Conservation (phyloP, 1,140 invertebrate genomes). For the Solenopsis invicta region DNA sequence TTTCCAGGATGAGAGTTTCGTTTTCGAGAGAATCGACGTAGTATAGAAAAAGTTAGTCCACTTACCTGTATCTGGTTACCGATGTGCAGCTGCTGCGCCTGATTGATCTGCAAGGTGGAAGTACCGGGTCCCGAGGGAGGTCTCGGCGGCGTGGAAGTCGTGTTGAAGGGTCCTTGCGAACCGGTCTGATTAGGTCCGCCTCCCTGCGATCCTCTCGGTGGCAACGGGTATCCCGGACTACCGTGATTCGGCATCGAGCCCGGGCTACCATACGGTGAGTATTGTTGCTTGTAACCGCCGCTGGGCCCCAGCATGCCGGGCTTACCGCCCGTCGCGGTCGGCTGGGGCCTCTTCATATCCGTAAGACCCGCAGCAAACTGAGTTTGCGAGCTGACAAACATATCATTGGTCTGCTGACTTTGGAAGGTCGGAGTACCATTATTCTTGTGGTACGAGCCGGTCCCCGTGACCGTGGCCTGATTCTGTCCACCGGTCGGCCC, state of each 20-base stretch:
- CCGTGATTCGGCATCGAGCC: conserved; percentile 88
- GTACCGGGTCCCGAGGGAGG: conserved; percentile 89
- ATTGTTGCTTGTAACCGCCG: conserved; percentile 88
- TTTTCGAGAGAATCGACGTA: not conserved
- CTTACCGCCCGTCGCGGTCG: conserved; percentile 77
- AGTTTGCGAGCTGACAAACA: conserved; percentile 81
- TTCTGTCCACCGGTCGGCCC: conserved; percentile 76
- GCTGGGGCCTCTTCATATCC: conserved; percentile 87
- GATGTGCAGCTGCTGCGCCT: conserved; percentile 95
- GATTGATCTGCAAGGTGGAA: conserved; percentile 92
- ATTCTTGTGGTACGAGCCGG: conserved; percentile 85
- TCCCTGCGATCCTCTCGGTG: conserved; percentile 85
- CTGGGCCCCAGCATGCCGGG: conserved; percentile 83
- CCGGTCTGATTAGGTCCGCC: conserved; percentile 82
- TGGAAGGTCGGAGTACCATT: conserved; percentile 84
- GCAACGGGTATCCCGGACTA: conserved; percentile 89
- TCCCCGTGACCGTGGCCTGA: conserved; percentile 69
- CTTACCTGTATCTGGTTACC: conserved; percentile 93
- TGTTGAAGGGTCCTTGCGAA: conserved; percentile 87
- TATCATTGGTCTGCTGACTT: conserved; percentile 83
- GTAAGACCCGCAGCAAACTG: conserved; percentile 78
- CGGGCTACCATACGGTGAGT: conserved; percentile 90
- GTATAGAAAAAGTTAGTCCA: conserved; percentile 32
- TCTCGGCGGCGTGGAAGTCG: conserved; percentile 88
- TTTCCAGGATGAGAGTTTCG: not conserved